Evolutionary conservation across 2,797 vertebrate species (phyloP).

Genomic region (Urocyon cinereoargenteus): DNA sequence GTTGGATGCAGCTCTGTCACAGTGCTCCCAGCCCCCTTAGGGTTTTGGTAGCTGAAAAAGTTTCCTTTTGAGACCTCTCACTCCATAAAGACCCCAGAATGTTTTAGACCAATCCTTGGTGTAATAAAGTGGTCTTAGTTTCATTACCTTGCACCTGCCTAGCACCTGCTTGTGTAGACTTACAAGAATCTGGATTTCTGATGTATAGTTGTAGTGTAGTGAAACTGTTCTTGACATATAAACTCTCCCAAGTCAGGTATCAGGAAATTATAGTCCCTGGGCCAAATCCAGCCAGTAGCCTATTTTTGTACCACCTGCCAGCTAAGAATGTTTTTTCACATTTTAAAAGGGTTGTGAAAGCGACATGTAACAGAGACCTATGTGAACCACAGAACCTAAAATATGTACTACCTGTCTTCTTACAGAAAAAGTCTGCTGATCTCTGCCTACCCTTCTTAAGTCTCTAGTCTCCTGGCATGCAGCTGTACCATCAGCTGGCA

Average conservation of each 20-base stretch:
- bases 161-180: background rate
- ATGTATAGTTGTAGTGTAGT: background rate
- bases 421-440: conserved; percentile 16
- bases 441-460: background rate
- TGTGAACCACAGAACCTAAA: background rate
- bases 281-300: conserved; percentile 16
- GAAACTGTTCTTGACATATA: background rate
- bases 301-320: conserved; percentile 31
- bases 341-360: conserved; percentile 50
- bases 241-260: background rate
- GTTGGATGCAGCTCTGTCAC: background rate
- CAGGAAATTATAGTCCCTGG: background rate
- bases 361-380: background rate
- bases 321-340: conserved; percentile 16
- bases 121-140: background rate
- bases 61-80: background rate
- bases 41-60: background rate
- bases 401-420: background rate
- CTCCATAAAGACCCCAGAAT: background rate
- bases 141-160: background rate
- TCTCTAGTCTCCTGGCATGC: background rate
- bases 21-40: background rate
- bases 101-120: background rate
- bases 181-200: background rate
- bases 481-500: background rate